Conservation (phyloP, 2,888 invertebrate genomes). For the Brachyopa scutellaris region DNA sequence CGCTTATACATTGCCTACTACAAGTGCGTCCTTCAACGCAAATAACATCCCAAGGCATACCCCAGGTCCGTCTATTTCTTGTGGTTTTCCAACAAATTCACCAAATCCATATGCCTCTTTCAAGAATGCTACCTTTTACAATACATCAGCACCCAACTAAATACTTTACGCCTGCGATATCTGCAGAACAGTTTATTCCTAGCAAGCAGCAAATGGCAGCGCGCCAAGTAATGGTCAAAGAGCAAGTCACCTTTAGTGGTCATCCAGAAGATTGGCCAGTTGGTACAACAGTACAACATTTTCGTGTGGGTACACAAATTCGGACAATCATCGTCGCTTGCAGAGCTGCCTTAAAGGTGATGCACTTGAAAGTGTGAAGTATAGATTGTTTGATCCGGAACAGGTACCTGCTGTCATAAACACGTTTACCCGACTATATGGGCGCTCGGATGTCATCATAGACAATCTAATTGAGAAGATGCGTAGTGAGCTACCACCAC, state of each 20-base stretch:
- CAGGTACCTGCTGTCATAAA: not conserved
- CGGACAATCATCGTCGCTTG: not conserved
- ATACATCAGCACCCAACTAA: not conserved
- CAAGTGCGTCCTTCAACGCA: too few relatives aligned
- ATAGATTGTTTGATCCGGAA: not conserved
- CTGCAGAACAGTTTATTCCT: not conserved
- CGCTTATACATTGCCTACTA: too few relatives aligned
- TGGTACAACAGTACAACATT: not conserved
- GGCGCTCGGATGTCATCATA: not conserved
- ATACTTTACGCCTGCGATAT: not conserved
- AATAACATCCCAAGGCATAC: not conserved
- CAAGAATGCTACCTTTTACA: not conserved
- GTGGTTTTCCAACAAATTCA: not conserved
- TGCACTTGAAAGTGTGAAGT: not conserved
- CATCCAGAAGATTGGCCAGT: constrained; percentile 11
- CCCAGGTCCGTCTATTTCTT: not conserved
- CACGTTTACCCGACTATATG: not conserved
- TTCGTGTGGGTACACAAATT: constrained; percentile 1
- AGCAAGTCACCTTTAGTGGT: not conserved
- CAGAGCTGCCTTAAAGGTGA: constrained; percentile 6
- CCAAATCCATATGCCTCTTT: not conserved
- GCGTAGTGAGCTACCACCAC: not conserved
- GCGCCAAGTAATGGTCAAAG: constrained; percentile 6
- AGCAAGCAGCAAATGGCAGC: constrained; percentile 1
- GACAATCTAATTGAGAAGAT: constrained; percentile 5